Evolutionary conservation across 2,113 vertebrate species (phyloP).

Genomic region (Melanotaenia duboulayi): DNA sequence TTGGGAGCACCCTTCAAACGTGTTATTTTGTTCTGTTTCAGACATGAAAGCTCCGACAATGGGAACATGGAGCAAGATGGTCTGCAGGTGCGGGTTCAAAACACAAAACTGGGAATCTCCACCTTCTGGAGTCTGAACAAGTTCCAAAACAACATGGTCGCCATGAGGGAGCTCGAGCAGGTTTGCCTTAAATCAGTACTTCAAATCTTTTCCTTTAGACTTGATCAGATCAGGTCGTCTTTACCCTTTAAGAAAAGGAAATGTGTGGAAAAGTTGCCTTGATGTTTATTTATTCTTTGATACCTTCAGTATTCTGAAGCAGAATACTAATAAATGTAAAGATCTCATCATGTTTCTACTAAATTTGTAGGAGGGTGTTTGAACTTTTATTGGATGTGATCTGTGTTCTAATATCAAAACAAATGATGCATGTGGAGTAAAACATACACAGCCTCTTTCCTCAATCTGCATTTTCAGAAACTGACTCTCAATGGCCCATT

Average conservation of each 20-base stretch:
- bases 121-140: slow-evolving; percentile 94
- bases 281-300: too few relatives aligned
- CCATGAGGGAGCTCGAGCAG: slow-evolving; percentile 93
- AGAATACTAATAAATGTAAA: too few relatives aligned
- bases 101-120: slow-evolving; percentile 89
- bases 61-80: slow-evolving; percentile 48
- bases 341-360: too few relatives aligned
- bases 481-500: slow-evolving; percentile 35
- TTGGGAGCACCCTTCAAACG: background rate
- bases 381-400: background rate
- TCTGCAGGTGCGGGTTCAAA: slow-evolving; percentile 88
- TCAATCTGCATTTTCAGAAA: slow-evolving; percentile 39
- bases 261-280: too few relatives aligned
- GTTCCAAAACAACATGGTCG: slow-evolving; percentile 92
- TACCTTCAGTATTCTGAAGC: too few relatives aligned
- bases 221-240: too few relatives aligned
- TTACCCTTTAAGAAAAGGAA: too few relatives aligned
- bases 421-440: slow-evolving; percentile 12
- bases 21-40: slow-evolving; percentile 56
- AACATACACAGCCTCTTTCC: slow-evolving; percentile 15
- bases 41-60: slow-evolving; percentile 82
- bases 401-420: background rate
- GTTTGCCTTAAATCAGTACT: slow-evolving; percentile 67
- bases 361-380: background rate
- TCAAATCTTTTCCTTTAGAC: too few relatives aligned